Evolutionary conservation across 2,113 vertebrate species (phyloP), one percentile per base, ranked within the genome.

Genomic region (Thryonomys swinderianus): DNA sequence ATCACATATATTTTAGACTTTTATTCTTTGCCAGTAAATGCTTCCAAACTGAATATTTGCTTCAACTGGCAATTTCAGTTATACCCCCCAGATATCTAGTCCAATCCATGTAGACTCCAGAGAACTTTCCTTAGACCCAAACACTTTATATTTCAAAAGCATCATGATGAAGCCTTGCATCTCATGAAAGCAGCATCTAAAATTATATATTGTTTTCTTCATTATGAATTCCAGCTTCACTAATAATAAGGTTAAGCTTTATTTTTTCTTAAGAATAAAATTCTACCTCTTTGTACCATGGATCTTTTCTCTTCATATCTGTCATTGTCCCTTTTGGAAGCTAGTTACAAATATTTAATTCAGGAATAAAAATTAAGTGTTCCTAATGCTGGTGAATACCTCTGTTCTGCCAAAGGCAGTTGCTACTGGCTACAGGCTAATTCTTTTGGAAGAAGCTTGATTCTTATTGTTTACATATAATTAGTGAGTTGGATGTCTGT

Each of bases 381-480:
- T 94, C 92, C 95, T 88, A 79, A 83, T 91, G 59, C 10, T 93
- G 45, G 53, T 82, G 93, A 97, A 96, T 92, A 71, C 13, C 9
- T 93, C 8, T 73, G 13, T 27, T 7, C 8, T 95, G 88, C 85
- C 8, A 0, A 51, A 84, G 61, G 37, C 67, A 71, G 88, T 98
- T 98, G 74, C 94, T 97, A 84, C 27, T 94, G 91, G 79, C 91
- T 96, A 93, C 74, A 48, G 81, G 66, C 18, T 95, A 85, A 92
- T 94, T 96, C 59, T 95, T 73, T 95, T 98, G 95, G 57, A 89
- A 97, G 55, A 93, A 66, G 37, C 45, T 93, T 45, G 62, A 9
- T 96, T 90, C 82, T 98, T 96, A 91, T 90, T 97, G 85, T 95
- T 97, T 91, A 37, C 80, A 71, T 95, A 67, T 83, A 40, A 66